phyloP scores from a whole-genome alignment of 2,113 vertebrate species.

The Pygoscelis antarcticus region DNA sequence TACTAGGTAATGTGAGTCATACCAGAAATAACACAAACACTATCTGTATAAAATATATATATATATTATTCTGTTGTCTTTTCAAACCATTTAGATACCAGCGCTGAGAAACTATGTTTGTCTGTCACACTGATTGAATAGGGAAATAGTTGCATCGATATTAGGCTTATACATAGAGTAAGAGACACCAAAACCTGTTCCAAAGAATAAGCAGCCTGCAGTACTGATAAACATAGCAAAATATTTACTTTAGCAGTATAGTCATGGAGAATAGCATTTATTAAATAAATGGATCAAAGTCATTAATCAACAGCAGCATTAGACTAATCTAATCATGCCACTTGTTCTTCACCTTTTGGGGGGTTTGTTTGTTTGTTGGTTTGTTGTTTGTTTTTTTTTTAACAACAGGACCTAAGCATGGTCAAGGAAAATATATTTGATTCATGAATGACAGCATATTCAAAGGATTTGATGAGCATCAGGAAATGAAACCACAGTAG shows the following conservation, averaged over 20 bases:
- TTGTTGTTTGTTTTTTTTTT: not conserved
- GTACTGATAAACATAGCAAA: not conserved
- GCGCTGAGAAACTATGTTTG: not conserved
- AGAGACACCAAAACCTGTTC: not conserved
- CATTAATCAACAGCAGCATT: conserved; percentile 15
- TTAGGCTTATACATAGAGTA: not conserved
- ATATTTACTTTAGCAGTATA: not conserved
- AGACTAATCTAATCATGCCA: not conserved
- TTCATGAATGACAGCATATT: not conserved
- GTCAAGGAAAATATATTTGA: not conserved
- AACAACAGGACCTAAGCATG: not conserved
- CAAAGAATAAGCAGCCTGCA: not conserved
- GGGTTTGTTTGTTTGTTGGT: too few relatives aligned
- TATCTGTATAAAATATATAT: not conserved
- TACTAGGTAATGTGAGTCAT: not conserved
- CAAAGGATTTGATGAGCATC: not conserved
- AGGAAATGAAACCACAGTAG: not conserved
- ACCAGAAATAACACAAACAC: not conserved
- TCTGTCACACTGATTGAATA: not conserved
- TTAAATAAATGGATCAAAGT: conserved; percentile 12
- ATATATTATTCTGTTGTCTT: not conserved
- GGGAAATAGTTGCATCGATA: not conserved
- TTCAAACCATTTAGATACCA: not conserved
- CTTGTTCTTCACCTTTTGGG: not conserved
- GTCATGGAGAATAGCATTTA: not conserved